Conservation (phyloP, 2,113 vertebrate species). For the Hipposideros armiger region DNA sequence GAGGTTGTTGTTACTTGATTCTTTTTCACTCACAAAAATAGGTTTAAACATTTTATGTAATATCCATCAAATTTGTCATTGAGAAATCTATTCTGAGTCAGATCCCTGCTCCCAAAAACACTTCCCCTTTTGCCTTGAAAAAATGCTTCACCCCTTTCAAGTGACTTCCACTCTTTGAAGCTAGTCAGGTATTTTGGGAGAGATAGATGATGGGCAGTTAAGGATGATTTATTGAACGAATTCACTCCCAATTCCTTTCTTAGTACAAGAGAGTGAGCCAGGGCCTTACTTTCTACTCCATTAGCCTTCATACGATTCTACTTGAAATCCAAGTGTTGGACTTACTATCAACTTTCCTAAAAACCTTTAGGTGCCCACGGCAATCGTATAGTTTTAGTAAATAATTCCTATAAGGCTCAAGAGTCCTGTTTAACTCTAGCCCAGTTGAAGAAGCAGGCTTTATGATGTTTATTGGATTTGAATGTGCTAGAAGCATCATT, state of each 20-base stretch:
- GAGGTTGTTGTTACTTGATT: neutral
- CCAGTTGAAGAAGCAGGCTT: neutral
- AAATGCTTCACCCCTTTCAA: neutral
- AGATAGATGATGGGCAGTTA: neutral
- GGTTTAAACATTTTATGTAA: neutral
- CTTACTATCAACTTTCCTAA: neutral
- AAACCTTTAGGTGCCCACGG: neutral
- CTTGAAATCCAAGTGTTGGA: neutral
- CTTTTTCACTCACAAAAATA: slow-evolving; percentile 29
- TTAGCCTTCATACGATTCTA: neutral
- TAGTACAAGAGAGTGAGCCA: neutral
- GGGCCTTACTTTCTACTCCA: neutral
- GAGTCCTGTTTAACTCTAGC: neutral
- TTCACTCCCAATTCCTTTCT: neutral
- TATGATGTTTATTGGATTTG: slow-evolving; percentile 12
- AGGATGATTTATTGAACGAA: slow-evolving; percentile 7
- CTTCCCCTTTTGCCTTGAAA: neutral
- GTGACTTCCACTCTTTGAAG: neutral
- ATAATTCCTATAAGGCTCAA: neutral
- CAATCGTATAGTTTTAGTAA: slow-evolving; percentile 2
- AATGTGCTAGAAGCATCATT: slow-evolving; percentile 29
- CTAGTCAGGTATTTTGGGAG: neutral
- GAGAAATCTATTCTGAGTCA: neutral
- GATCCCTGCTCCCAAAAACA: neutral
- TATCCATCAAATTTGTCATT: slow-evolving; percentile 14